Base-by-base conservation (phyloP, 2,888 invertebrate species). In the Parnassius glacialis region DNA sequence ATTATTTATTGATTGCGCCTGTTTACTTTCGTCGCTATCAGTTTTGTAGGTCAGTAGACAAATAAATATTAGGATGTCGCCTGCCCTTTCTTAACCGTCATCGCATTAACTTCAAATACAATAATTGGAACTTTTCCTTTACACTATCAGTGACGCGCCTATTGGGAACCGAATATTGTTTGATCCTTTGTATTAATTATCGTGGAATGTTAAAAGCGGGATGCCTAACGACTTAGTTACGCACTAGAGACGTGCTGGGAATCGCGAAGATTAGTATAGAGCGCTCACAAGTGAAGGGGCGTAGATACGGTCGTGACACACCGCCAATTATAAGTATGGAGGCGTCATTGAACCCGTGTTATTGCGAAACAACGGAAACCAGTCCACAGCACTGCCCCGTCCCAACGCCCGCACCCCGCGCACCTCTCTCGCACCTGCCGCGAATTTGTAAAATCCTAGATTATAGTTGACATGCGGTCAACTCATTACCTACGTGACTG, bases 301-400 rank as follows among this genome's bases (percentile, higher is more conserved):
- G 80, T 78, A 79, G 79, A 75, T 80, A 75, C 73, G 77, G 75
- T 78, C 80, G 79, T 85, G 85, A 86, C 87, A 87, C 81, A 85
- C 80, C 78, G 78, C 78, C 87, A 85, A 90, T 88, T 85, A 87
- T 85, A 84, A 84, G 80, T 80, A 78, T 74, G 74, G 74, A 84
- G 84, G 86, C 88, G 90, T 89, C 90, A 89, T 83, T 91, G 90
- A 91, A 89, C 90, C 81, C 86, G 75, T 75, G 83, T 84, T 87
- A 89, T 91, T 90, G 90, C 90, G 88, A 91, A 90, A 90, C 90
- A 91, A 90, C 90, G 90, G 90, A 91, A 90, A 90, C 90, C 86
- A 87, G 90, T 87, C 85, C 87, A 86, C 79, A 69, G 68, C 68
- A 69, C 68, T 71, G 66, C 65, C 67, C 66, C 67, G 67, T 67